These are phyloP conservation scores for Scaptomyza graminum DNA, from an alignment of 1,140 invertebrate species.

Conservation along the genomic window DNA sequence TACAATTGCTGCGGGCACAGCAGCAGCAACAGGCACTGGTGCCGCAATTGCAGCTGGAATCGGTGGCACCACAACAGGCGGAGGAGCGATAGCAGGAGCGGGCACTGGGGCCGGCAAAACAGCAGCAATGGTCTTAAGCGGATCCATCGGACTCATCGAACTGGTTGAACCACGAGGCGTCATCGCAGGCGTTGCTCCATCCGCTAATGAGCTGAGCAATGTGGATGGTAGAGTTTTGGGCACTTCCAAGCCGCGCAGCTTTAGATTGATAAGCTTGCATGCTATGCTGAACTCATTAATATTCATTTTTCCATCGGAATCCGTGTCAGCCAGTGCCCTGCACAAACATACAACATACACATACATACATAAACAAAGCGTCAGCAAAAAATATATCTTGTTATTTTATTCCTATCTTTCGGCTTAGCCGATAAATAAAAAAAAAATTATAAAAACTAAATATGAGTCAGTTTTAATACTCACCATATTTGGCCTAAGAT, in stretches of 20 bases:
- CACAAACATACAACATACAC: slow-evolving; percentile 77
- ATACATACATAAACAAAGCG: slow-evolving; percentile 48
- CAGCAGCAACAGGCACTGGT: slow-evolving; percentile 38
- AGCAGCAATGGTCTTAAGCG: slow-evolving; percentile 60
- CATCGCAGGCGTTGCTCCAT: slow-evolving; percentile 81
- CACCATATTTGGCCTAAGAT: slow-evolving; percentile 98
- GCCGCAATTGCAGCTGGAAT: slow-evolving; percentile 36
- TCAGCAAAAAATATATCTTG: slow-evolving; percentile 6
- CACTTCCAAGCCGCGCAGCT: slow-evolving; percentile 95
- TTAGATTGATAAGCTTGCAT: slow-evolving; percentile 98
- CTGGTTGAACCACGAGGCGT: slow-evolving; percentile 76
- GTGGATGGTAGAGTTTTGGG: slow-evolving; percentile 92
- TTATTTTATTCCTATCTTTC: slow-evolving; percentile 13
- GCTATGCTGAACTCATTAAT: slow-evolving; percentile 98
- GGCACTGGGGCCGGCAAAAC: slow-evolving; percentile 32
- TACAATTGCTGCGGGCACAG: slow-evolving; percentile 46
- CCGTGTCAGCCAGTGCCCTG: slow-evolving; percentile 96
- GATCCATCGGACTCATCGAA: slow-evolving; percentile 76
- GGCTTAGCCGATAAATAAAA: neutral
- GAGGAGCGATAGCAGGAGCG: slow-evolving; percentile 44
- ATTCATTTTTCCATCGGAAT: slow-evolving; percentile 98
- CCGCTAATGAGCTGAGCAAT: slow-evolving; percentile 88
- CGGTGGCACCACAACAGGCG: slow-evolving; percentile 36
- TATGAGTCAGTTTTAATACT: slow-evolving; percentile 85
- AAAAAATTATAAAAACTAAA: neutral